These are phyloP conservation scores for Apaloderma vittatum DNA, from an alignment of 2,113 vertebrate genomes.

Conservation along the genomic window DNA sequence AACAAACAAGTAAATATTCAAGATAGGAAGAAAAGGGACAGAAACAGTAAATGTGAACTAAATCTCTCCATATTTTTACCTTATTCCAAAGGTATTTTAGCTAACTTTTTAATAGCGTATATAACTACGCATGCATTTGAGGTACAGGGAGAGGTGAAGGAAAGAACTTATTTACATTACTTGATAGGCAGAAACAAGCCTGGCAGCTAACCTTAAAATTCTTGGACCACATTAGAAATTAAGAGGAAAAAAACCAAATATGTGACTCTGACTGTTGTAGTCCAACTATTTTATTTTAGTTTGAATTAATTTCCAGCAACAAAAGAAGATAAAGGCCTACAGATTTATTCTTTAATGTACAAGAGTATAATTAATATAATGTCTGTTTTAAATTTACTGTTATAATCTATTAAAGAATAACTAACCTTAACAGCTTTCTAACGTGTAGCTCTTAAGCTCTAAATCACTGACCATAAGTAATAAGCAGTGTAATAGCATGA, in stretches of 20 bases:
- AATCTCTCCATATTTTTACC: background rate
- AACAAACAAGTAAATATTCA: background rate
- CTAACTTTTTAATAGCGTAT: background rate
- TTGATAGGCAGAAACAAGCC: background rate
- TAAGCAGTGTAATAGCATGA: conserved; percentile 72
- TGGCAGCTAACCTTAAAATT: background rate
- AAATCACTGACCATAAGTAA: conserved; percentile 85
- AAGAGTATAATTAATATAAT: conserved; percentile 75
- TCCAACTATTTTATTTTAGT: conserved; percentile 11
- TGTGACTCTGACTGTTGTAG: background rate
- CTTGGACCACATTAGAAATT: background rate
- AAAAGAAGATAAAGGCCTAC: conserved; percentile 62
- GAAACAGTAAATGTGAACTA: background rate
- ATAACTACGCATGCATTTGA: background rate
- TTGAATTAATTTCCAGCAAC: conserved; percentile 61
- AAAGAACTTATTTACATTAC: background rate
- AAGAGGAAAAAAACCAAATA: background rate
- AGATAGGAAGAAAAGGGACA: background rate
- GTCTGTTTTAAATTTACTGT: conserved; percentile 76
- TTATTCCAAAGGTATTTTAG: background rate
- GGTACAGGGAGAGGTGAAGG: background rate
- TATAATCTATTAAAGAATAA: conserved; percentile 80
- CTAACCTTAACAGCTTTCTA: conserved; percentile 80
- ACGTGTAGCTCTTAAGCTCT: conserved; percentile 70
- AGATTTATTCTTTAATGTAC: conserved; percentile 61